These are phyloP conservation scores for Blennius ocellaris DNA, from an alignment of 2,113 vertebrate genomes.

Conservation along the genomic window DNA sequence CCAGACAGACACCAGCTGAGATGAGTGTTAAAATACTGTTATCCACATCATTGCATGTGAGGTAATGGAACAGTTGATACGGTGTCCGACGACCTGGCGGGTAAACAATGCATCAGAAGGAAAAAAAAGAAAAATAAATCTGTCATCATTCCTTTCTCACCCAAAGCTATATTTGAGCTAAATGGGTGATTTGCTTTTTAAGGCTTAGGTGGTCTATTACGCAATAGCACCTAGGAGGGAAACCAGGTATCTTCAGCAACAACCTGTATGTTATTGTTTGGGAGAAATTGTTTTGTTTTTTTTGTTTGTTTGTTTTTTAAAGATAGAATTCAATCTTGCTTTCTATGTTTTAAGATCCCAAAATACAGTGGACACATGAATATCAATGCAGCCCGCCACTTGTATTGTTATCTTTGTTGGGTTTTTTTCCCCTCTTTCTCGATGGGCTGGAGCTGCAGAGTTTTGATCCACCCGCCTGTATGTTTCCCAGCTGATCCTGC, in stretches of 20 bases:
- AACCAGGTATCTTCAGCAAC: conserved; percentile 30
- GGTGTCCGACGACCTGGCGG: conserved; percentile 25
- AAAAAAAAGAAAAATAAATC: background rate
- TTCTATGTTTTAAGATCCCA: background rate
- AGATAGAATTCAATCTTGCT: background rate
- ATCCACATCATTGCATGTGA: conserved; percentile 70
- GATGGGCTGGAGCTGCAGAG: conserved; percentile 32
- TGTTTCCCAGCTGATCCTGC: conserved; percentile 76
- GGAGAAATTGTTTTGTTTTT: conserved; percentile 19
- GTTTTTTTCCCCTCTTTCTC: conserved; percentile 5
- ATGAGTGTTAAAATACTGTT: conserved; percentile 71
- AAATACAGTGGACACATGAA: background rate
- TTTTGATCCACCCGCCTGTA: conserved; percentile 73
- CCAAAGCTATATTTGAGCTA: conserved; percentile 52
- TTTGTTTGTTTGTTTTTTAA: no score
- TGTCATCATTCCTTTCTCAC: conserved; percentile 50
- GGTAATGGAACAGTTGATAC: conserved; percentile 71
- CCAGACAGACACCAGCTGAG: conserved; percentile 47
- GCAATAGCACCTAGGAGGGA: background rate
- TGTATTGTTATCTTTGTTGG: background rate
- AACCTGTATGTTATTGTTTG: conserved; percentile 30
- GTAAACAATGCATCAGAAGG: conserved; percentile 59
- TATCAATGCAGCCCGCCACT: background rate
- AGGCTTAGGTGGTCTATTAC: conserved; percentile 9
- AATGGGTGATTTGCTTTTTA: conserved; percentile 41